These are phyloP conservation scores for Pyrocephalus nanus DNA, from an alignment of 2,797 vertebrate species.

Conservation along the genomic window DNA sequence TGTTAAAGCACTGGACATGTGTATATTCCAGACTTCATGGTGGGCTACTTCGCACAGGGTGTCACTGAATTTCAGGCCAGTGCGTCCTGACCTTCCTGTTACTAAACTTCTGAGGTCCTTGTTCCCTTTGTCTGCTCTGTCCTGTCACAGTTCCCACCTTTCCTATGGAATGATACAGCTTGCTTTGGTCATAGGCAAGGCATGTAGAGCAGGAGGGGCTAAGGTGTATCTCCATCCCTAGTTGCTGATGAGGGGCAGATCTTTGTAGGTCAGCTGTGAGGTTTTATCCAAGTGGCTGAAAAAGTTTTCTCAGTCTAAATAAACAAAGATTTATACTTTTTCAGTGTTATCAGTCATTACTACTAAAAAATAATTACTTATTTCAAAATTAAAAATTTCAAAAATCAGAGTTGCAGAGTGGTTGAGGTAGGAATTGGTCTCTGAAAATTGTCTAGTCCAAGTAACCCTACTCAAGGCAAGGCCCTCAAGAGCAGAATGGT, in stretches of 20 bases:
- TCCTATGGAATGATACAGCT: background rate
- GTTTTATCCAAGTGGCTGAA: background rate
- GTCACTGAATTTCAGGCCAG: background rate
- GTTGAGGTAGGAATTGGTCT: background rate
- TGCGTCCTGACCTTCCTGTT: background rate
- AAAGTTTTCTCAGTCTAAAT: background rate
- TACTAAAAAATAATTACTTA: background rate
- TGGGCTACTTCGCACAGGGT: too few species aligned
- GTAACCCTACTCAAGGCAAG: background rate
- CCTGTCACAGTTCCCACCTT: background rate
- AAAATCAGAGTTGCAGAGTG: background rate
- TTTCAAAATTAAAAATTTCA: background rate
- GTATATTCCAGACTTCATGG: background rate
- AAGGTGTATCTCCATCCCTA: background rate
- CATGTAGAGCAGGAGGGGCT: background rate
- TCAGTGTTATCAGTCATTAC: background rate
- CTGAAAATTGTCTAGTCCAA: background rate
- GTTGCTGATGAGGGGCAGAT: background rate
- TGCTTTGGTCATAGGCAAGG: background rate
- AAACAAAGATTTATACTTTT: background rate
- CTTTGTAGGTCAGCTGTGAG: background rate
- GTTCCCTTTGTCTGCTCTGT: background rate
- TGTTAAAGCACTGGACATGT: background rate
- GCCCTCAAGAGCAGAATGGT: background rate
- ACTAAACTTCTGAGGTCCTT: background rate